A percentile compares a stretch with the other conserved stretches of the same genome.
Evolutionary conservation across 2,113 vertebrate genomes (phyloP).

Genomic region (Cebus imitator): DNA sequence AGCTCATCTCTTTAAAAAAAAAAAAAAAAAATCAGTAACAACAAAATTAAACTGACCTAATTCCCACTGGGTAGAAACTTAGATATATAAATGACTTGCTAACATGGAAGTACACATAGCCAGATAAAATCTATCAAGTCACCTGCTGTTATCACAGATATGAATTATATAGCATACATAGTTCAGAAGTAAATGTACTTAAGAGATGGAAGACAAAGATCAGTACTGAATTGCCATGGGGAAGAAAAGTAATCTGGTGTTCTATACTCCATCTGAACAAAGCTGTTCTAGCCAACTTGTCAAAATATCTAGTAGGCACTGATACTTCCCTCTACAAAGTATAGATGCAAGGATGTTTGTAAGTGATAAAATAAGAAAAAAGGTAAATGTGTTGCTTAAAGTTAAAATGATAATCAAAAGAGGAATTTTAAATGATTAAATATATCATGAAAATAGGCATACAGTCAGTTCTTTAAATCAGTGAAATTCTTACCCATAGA

Average conservation of each 20-base stretch:
- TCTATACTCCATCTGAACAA: background rate
- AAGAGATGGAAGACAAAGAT: background rate
- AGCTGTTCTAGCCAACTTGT: background rate
- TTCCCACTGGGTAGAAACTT: background rate
- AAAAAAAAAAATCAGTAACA: background rate
- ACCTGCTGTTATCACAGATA: background rate
- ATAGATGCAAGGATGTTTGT: background rate
- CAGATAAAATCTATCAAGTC: slow-evolving; percentile 11
- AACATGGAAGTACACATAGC: background rate
- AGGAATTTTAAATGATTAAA: background rate
- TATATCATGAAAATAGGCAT: background rate
- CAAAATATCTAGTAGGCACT: background rate
- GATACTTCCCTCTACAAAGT: background rate
- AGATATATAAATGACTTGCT: background rate
- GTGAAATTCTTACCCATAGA: slow-evolving; percentile 5
- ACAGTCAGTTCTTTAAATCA: background rate
- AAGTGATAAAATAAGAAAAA: slow-evolving; percentile 41
- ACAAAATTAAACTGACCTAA: background rate
- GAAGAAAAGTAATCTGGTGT: background rate
- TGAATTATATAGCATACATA: background rate
- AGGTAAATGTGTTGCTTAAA: slow-evolving; percentile 14
- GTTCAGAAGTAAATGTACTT: background rate
- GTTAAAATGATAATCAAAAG: slow-evolving; percentile 21
- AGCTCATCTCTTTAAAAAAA: background rate
- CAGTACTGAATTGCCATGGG: background rate